phyloP scores from a whole-genome alignment of 1,140 invertebrate species.

The Drosophila bocki region DNA sequence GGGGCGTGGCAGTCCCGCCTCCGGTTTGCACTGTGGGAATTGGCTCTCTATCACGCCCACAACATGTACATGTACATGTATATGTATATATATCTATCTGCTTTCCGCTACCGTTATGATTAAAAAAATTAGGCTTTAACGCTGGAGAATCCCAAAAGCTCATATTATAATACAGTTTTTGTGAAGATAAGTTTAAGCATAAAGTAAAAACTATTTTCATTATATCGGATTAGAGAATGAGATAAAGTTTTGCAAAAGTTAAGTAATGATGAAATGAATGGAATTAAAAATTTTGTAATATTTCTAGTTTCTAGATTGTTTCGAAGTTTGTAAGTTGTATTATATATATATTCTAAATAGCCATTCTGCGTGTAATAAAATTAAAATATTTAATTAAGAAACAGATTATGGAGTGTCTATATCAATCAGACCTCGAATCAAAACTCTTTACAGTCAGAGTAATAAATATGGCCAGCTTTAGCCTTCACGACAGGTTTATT shows the following conservation, averaged over 20 bases:
- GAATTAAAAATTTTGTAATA: neutral
- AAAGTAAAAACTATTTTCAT: neutral
- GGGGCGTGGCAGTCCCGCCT: conserved; percentile 14
- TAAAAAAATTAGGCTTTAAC: conserved; percentile 3
- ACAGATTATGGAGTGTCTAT: too few species aligned
- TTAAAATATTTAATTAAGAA: too few species aligned
- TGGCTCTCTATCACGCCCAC: conserved; percentile 1
- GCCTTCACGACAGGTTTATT: conserved; percentile 27
- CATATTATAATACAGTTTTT: neutral
- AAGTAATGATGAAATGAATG: neutral
- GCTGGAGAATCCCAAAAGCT: neutral
- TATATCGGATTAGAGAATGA: neutral
- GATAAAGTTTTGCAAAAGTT: neutral
- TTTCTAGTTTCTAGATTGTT: neutral
- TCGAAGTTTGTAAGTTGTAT: neutral
- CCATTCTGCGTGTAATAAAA: too few species aligned
- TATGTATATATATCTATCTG: conserved; percentile 36
- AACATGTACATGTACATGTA: neutral
- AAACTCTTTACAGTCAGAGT: neutral
- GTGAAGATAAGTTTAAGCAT: neutral
- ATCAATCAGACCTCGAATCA: neutral
- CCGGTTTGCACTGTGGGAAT: conserved; percentile 30
- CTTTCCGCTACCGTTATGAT: neutral
- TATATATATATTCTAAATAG: too few species aligned
- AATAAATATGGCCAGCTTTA: neutral